Evolutionary conservation across 2,797 vertebrate species (phyloP).

Genomic region (Hydrophis major): DNA sequence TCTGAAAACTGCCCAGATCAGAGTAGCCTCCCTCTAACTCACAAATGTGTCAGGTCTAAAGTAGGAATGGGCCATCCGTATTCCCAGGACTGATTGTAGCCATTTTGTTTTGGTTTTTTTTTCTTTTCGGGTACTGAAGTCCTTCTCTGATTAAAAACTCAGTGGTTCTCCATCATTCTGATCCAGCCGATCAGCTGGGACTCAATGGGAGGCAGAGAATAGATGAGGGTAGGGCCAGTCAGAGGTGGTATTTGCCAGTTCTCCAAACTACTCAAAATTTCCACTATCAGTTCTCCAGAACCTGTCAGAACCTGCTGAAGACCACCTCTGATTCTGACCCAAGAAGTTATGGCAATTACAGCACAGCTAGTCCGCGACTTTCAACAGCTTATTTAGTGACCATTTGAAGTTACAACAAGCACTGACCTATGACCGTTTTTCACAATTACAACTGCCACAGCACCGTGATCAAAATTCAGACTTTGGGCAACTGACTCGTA

Average conservation of each 20-base stretch:
- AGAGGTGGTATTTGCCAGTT: no score
- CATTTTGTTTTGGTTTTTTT: not conserved
- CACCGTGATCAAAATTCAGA: not conserved
- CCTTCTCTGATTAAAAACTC: not conserved
- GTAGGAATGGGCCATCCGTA: not conserved
- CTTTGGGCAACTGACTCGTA: not conserved
- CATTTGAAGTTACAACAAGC: not conserved
- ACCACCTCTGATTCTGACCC: no score
- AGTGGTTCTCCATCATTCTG: not conserved
- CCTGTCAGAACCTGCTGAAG: no score
- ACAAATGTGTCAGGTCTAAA: not conserved
- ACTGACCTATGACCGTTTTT: not conserved
- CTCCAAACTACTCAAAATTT: no score
- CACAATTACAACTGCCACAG: not conserved
- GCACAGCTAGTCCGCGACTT: not conserved
- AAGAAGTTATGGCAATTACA: not conserved
- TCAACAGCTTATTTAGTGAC: not conserved
- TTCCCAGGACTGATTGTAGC: not conserved
- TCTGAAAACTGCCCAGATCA: not conserved
- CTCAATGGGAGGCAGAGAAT: no score
- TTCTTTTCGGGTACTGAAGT: not conserved
- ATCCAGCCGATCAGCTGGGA: no score
- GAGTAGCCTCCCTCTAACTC: not conserved
- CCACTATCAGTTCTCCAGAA: no score
- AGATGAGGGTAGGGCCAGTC: no score